Evolutionary conservation across 2,888 invertebrate species (phyloP).

Genomic region (Eilema griseolum): DNA sequence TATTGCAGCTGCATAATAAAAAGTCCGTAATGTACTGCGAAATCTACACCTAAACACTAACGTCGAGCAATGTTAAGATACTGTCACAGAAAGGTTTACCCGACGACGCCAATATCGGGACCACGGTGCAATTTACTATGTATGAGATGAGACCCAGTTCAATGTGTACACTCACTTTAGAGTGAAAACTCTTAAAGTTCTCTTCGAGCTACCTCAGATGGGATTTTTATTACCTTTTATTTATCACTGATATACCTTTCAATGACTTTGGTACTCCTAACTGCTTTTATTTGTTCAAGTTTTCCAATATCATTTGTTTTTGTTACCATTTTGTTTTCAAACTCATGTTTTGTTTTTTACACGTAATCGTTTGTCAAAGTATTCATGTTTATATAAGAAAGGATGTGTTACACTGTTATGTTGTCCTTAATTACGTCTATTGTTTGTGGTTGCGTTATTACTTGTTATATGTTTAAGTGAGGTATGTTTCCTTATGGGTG

Average conservation of each 20-base stretch:
- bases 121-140: conserved; percentile 55
- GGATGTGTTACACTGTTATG: conserved; percentile 25
- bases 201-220: conserved; percentile 41
- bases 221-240: conserved; percentile 61
- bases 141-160: conserved; percentile 55
- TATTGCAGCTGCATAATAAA: background rate
- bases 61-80: conserved; percentile 38
- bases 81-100: conserved; percentile 45
- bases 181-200: conserved; percentile 50
- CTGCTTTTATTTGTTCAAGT: conserved; percentile 30
- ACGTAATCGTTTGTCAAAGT: conserved; percentile 23
- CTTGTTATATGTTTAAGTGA: conserved; percentile 17
- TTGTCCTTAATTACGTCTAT: conserved; percentile 34
- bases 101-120: conserved; percentile 48
- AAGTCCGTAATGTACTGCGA: conserved; percentile 12
- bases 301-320: conserved; percentile 17
- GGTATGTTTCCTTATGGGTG: conserved; percentile 25
- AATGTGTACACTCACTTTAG: conserved; percentile 52
- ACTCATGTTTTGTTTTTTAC: background rate
- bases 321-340: conserved; percentile 21
- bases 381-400: conserved; percentile 18
- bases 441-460: conserved; percentile 32
- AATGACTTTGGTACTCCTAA: conserved; percentile 42
- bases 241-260: conserved; percentile 47
- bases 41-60: conserved; percentile 38